Percentiles rank a stretch among this genome's conserved stretches.
These are phyloP conservation scores for Paratilapia polleni DNA, from an alignment of 2,113 vertebrate species.

Conservation along the genomic window DNA sequence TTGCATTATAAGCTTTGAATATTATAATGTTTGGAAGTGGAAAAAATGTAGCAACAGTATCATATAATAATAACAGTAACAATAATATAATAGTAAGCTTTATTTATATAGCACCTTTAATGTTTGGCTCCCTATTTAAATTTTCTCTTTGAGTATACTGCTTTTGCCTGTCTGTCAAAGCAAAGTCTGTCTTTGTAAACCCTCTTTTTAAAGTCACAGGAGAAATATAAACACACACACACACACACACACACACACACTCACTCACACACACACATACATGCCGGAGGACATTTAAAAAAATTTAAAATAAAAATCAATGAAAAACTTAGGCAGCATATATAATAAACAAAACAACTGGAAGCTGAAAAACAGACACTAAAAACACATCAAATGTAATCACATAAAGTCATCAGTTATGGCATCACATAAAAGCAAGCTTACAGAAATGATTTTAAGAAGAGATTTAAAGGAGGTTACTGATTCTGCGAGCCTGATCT, in stretches of 20 bases:
- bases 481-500: neutral
- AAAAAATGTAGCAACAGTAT: neutral
- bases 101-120: neutral
- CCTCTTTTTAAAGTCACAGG: neutral
- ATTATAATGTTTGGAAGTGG: neutral
- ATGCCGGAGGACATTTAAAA: rapidly evolving
- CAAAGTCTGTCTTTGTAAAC: neutral
- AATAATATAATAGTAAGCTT: neutral
- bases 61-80: neutral
- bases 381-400: neutral
- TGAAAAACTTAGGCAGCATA: neutral
- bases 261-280: too few species aligned
- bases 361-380: neutral
- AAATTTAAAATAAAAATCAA: neutral
- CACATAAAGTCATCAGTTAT: rapidly evolving
- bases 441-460: neutral
- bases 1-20: neutral
- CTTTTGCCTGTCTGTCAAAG: neutral
- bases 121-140: neutral
- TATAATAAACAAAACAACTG: neutral
- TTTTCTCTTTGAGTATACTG: neutral
- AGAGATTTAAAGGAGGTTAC: neutral
- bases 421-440: neutral
- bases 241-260: too few species aligned
- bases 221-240: neutral